A percentile compares a stretch with the other conserved stretches of the same genome.
These are phyloP conservation scores for Cacatua alba DNA, from an alignment of 2,113 vertebrate genomes.

Conservation along the genomic window DNA sequence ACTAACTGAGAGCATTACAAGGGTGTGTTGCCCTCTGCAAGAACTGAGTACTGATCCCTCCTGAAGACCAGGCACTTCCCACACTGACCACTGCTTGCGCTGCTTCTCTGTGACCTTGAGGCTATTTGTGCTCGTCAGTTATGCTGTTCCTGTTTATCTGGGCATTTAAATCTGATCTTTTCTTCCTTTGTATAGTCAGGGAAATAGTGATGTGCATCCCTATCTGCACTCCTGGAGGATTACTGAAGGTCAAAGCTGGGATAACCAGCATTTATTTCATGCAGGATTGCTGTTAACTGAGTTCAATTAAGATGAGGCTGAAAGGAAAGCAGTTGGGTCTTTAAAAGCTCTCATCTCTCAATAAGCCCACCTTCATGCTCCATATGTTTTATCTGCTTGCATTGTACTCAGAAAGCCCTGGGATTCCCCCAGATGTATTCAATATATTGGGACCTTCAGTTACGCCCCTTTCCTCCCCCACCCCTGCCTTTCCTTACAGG, in stretches of 20 bases:
- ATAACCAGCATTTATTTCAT: constrained; percentile 7
- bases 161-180: background rate
- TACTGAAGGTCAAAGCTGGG: constrained; percentile 41
- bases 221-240: background rate
- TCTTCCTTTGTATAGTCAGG: background rate
- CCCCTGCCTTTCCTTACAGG: background rate
- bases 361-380: background rate
- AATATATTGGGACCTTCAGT: background rate
- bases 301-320: constrained; percentile 37
- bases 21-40: background rate
- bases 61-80: background rate
- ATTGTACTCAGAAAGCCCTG: background rate
- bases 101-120: background rate
- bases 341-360: background rate
- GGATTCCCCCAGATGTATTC: background rate
- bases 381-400: background rate
- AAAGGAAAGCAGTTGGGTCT: constrained; percentile 27
- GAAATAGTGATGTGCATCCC: background rate
- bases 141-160: background rate
- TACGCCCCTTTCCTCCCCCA: background rate
- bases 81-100: background rate
- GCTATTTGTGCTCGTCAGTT: background rate
- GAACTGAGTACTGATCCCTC: background rate
- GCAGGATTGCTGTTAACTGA: constrained; percentile 19
- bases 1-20: background rate